Base-by-base conservation (phyloP, 2,888 invertebrate genomes). In the Limnephilus rhombicus region DNA sequence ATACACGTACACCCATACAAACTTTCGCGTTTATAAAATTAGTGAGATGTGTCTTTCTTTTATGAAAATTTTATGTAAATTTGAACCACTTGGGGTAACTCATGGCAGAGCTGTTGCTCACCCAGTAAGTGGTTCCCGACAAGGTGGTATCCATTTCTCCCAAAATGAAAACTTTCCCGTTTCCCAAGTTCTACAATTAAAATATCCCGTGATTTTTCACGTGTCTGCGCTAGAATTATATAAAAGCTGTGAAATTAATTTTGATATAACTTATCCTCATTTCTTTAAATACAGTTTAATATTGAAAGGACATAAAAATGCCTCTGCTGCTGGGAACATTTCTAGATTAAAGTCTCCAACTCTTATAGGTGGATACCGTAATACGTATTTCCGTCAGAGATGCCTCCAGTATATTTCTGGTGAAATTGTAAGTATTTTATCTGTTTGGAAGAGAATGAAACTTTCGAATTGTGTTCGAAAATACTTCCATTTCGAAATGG, bases 381-480 rank as follows among this genome's bases (percentile, higher is more conserved):
- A 68, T 68, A 5, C 68, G 68, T 5, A 24, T 68, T 68, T 68
- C 68, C n/a, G 68, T 82, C 15, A 34, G 29, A 82, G 82, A 82
- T 82, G 31, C 82, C 82, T 31, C 15, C 34, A 34, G 34, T 82
- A 82, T 34, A 82, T 82, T 82, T 82, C 34, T 34, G 82, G 82
- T 82, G 31, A 82, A 82, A 82, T 34, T 82, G 82, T 31, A 34
- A 82, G 31, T 31, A 82, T 82, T 82, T 82, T 82, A 82, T 82
- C 34, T 15, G 29, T 81, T 81, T 81, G 13, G 12, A 53, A 81
- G 82, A 82, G 31, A 82, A 31, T 15, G 31, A 11, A 82, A 82
- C 82, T 31, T 82, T 18, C 7, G 5, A 31, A 82, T 31, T 82
- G 29, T 13, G 12, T 34, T 82, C 1, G 29, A 34, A 34, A 82